Conservation (phyloP, 2,113 vertebrate genomes). For the Sinocyclocheilus anshuiensis region DNA sequence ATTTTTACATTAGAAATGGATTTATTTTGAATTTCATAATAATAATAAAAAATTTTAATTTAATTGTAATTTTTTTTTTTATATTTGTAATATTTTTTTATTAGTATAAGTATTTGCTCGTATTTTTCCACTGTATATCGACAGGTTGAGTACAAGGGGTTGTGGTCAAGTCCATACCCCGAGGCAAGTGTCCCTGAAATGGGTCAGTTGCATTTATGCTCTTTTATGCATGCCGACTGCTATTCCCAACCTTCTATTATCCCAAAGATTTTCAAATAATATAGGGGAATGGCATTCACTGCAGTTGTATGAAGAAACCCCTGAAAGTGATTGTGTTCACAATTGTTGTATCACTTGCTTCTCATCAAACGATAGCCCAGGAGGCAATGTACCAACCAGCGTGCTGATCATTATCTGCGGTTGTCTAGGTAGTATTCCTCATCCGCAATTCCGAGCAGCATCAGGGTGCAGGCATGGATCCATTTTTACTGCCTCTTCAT, state of each 20-base stretch:
- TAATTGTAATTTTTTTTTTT: too few relatives aligned
- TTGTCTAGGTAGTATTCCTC: constrained; percentile 30
- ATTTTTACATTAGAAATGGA: too few relatives aligned
- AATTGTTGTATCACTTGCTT: neutral
- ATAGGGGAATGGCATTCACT: neutral
- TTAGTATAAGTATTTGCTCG: neutral
- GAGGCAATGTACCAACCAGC: neutral
- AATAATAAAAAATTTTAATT: too few relatives aligned
- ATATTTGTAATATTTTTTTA: too few relatives aligned
- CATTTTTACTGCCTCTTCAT: constrained; percentile 52
- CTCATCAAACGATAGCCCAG: neutral
- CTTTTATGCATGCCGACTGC: neutral
- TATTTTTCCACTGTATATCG: neutral
- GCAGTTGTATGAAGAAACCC: neutral
- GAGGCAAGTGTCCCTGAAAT: neutral
- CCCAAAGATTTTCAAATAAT: neutral
- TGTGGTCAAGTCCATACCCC: neutral
- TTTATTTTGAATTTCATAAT: too few relatives aligned
- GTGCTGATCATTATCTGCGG: neutral
- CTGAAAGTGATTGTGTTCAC: constrained; percentile 1
- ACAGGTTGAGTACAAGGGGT: neutral
- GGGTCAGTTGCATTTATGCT: neutral
- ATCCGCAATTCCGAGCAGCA: constrained; percentile 47
- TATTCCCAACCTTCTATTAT: neutral
- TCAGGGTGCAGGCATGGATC: constrained; percentile 27